Conservation (phyloP, 2,113 vertebrate genomes). For the Passer domesticus region DNA sequence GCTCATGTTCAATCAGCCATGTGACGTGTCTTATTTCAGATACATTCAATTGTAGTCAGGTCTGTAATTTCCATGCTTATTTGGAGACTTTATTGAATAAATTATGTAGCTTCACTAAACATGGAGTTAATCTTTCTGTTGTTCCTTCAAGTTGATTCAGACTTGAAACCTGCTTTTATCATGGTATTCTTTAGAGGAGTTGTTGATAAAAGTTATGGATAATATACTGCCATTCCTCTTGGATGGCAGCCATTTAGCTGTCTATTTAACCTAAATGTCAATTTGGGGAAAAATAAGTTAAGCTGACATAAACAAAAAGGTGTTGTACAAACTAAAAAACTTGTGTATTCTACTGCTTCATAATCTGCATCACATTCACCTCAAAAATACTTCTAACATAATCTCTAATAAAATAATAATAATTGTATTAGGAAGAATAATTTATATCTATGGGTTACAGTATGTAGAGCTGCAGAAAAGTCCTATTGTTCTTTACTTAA, state of each 20-base stretch:
- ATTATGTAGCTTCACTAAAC: conserved; percentile 34
- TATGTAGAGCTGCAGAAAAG: not conserved
- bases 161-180: not conserved
- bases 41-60: conserved; percentile 48
- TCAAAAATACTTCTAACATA: not conserved
- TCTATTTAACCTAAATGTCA: not conserved
- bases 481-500: not conserved
- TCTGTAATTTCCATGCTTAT: conserved; percentile 36
- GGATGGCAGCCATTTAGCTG: not conserved
- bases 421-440: not conserved
- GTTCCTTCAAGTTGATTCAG: conserved; percentile 2
- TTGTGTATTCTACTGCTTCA: not conserved
- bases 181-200: not conserved
- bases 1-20: conserved; percentile 52
- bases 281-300: not conserved
- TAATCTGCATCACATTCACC: not conserved
- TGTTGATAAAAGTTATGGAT: not conserved
- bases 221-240: not conserved
- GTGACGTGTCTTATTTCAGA: conserved; percentile 50
- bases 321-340: not conserved
- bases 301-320: not conserved
- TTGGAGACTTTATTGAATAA: conserved; percentile 34
- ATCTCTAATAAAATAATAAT: not conserved
- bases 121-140: conserved; percentile 39
- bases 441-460: not conserved